phyloP scores from a whole-genome alignment of 2,113 vertebrate genomes.

The Amblyopsis rosae region DNA sequence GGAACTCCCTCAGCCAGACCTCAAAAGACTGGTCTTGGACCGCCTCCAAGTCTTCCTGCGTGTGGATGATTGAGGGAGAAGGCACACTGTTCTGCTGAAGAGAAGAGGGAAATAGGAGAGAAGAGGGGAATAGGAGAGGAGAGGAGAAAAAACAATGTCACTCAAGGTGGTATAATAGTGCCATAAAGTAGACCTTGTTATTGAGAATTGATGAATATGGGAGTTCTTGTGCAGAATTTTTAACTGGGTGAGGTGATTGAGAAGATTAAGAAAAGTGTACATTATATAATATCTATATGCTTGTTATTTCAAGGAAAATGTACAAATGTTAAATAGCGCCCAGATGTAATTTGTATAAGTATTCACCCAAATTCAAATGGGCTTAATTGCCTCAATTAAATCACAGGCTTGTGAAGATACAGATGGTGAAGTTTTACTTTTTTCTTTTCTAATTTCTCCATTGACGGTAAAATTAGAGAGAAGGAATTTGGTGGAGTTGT shows the following conservation, averaged over 20 bases:
- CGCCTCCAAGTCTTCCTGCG: constrained; percentile 59
- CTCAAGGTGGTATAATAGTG: too few relatives aligned
- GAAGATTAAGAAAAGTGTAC: not conserved
- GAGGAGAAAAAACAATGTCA: constrained; percentile 1
- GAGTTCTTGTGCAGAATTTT: too few relatives aligned
- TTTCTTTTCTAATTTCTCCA: constrained; percentile 56
- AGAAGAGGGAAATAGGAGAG: constrained; percentile 27
- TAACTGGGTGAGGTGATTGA: too few relatives aligned
- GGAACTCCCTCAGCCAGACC: constrained; percentile 68
- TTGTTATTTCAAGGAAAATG: constrained; percentile 27
- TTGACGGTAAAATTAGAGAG: constrained; percentile 44
- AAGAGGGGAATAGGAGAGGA: constrained; percentile 17
- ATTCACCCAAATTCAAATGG: constrained; percentile 56
- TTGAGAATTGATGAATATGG: too few relatives aligned
- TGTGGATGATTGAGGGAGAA: constrained; percentile 66
- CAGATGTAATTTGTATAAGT: constrained; percentile 52
- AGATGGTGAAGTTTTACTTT: constrained; percentile 61
- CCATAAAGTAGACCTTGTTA: too few relatives aligned
- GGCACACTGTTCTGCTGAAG: constrained; percentile 49
- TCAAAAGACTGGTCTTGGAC: constrained; percentile 61
- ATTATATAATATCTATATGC: not conserved
- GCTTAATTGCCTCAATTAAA: constrained; percentile 63
- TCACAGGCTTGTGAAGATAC: constrained; percentile 51
- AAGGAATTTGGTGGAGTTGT: constrained; percentile 31
- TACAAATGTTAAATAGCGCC: constrained; percentile 48